Percentiles rank a stretch among this genome's conserved stretches.
These are phyloP conservation scores for Chrysopa pallens DNA, from an alignment of 1,140 invertebrate genomes.

Conservation along the genomic window DNA sequence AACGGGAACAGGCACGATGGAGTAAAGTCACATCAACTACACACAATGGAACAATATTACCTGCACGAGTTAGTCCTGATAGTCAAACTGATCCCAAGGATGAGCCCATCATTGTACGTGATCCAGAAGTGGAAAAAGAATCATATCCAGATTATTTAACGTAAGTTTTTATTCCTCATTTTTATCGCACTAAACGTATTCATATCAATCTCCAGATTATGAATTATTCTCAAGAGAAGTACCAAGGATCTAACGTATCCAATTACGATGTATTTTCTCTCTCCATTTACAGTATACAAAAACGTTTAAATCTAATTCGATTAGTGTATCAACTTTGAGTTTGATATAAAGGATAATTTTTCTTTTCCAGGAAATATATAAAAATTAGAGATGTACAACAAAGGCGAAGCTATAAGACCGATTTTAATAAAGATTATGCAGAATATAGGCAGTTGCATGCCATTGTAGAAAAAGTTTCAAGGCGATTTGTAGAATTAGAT, in stretches of 20 bases:
- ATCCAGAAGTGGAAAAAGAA: constrained; percentile 11
- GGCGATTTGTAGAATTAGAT: constrained; percentile 56
- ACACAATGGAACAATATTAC: constrained; percentile 8
- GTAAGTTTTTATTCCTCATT: constrained; percentile 23
- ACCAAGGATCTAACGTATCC: too few relatives aligned
- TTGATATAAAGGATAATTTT: too few relatives aligned
- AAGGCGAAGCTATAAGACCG: constrained; percentile 66
- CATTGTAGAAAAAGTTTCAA: constrained; percentile 55
- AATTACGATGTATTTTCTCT: too few relatives aligned
- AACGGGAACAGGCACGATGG: constrained; percentile 13
- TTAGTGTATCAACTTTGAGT: background rate
- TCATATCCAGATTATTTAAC: constrained; percentile 30
- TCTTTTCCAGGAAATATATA: constrained; percentile 50
- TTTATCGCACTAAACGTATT: too few relatives aligned
- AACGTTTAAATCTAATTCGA: constrained; percentile 1
- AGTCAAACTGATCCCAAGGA: constrained; percentile 17
- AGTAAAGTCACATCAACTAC: constrained; percentile 13
- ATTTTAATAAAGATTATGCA: constrained; percentile 69
- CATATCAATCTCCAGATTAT: too few relatives aligned
- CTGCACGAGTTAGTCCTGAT: constrained; percentile 15
- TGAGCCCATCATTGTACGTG: constrained; percentile 4
- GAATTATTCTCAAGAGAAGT: too few relatives aligned
- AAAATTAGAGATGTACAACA: constrained; percentile 56
- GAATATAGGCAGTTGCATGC: constrained; percentile 64
- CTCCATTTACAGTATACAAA: too few relatives aligned